These are phyloP conservation scores for Ivindomyrus marchei DNA, from an alignment of 2,113 vertebrate genomes.

Conservation along the genomic window DNA sequence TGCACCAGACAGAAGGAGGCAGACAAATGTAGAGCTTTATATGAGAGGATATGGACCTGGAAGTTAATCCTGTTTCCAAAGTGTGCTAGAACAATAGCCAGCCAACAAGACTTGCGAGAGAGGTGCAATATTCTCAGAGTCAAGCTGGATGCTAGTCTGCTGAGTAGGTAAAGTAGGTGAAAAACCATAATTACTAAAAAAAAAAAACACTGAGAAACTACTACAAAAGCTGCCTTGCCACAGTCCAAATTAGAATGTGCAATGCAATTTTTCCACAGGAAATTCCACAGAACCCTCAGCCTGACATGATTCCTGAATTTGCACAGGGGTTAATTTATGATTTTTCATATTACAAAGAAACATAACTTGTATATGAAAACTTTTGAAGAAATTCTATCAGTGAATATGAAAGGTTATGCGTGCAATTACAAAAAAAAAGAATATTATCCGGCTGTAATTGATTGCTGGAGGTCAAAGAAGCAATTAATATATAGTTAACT, in stretches of 20 bases:
- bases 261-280: neutral
- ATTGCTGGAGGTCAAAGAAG: neutral
- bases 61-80: neutral
- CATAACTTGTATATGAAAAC: neutral
- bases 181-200: neutral
- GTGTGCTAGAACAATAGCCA: neutral
- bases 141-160: neutral
- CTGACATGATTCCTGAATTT: neutral
- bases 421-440: neutral
- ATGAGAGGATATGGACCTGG: neutral
- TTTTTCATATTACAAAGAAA: slow-evolving; percentile 1
- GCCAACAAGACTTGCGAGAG: neutral
- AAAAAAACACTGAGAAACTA: neutral
- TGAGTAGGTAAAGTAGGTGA: neutral
- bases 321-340: neutral
- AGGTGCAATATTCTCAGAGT: neutral
- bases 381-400: neutral
- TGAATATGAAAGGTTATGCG: no score
- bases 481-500: neutral
- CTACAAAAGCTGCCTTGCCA: neutral
- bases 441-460: neutral
- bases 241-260: neutral
- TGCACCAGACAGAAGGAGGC: neutral
- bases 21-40: neutral
- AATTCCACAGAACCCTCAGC: neutral